phyloP scores from a whole-genome alignment of 2,888 invertebrate species.

The Chelonus formosanus region DNA sequence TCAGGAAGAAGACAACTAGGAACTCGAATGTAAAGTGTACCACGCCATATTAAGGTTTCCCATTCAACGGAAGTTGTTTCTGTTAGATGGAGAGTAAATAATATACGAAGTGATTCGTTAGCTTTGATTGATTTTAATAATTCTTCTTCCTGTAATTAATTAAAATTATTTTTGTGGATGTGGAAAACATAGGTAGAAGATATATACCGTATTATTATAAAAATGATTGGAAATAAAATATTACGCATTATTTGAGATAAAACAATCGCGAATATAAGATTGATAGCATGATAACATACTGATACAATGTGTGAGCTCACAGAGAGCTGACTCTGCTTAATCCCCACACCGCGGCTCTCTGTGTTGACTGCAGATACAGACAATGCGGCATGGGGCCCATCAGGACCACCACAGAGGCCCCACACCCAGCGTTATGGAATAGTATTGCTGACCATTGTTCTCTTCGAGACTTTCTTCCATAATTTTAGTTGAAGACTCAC shows the following conservation, averaged over 20 bases:
- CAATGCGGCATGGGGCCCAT: slow-evolving; percentile 92
- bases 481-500: slow-evolving; percentile 60
- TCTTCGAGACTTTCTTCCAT: slow-evolving; percentile 60
- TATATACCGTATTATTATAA: too few species aligned
- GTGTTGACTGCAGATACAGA: slow-evolving; percentile 69
- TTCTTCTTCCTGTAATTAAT: slow-evolving; percentile 64
- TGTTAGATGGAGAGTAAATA: slow-evolving; percentile 81
- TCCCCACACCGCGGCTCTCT: slow-evolving; percentile 79
- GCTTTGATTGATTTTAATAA: slow-evolving; percentile 73
- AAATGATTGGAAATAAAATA: too few species aligned
- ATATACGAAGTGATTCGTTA: slow-evolving; percentile 76
- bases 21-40: slow-evolving; percentile 87
- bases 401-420: slow-evolving; percentile 99
- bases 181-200: too few species aligned
- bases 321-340: slow-evolving; percentile 74
- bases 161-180: neutral
- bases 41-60: slow-evolving; percentile 83
- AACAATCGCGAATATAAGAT: neutral
- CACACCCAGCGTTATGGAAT: slow-evolving; percentile 88
- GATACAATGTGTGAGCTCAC: slow-evolving; percentile 68
- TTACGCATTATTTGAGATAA: neutral
- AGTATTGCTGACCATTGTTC: slow-evolving; percentile 62
- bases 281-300: slow-evolving; percentile 47
- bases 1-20: slow-evolving; percentile 86
- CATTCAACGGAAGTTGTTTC: slow-evolving; percentile 82